phyloP scores from a whole-genome alignment of 2,888 invertebrate species.

The Tenthredo livida region DNA sequence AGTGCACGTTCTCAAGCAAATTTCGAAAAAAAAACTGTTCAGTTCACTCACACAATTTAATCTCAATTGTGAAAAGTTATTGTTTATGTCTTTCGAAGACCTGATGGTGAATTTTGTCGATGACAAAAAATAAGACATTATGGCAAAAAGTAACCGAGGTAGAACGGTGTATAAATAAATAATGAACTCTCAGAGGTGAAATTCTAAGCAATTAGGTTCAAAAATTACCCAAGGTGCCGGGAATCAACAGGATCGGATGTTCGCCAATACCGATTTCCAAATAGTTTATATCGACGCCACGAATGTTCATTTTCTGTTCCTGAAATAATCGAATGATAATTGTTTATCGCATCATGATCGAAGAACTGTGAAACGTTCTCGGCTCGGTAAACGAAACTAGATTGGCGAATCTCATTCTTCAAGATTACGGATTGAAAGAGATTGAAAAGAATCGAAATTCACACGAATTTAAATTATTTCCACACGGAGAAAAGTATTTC shows the following conservation, averaged over 20 bases:
- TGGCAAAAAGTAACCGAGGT: too few relatives aligned
- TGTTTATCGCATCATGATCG: neutral
- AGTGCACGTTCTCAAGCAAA: neutral
- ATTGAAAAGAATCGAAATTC: too few relatives aligned
- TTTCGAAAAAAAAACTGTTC: neutral
- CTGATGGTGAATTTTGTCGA: too few relatives aligned
- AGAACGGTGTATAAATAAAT: neutral
- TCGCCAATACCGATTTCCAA: slow-evolving; percentile 82
- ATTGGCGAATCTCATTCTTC: too few relatives aligned
- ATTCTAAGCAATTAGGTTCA: neutral
- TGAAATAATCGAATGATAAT: neutral
- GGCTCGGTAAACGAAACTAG: too few relatives aligned
- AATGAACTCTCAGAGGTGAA: neutral
- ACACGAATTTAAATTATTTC: too few relatives aligned
- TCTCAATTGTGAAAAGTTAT: too few relatives aligned
- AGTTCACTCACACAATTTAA: too few relatives aligned
- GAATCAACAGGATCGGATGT: slow-evolving; percentile 65
- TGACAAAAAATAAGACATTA: too few relatives aligned
- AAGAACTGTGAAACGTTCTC: neutral
- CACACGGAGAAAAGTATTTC: too few relatives aligned
- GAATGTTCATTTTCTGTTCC: slow-evolving; percentile 20
- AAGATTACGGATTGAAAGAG: too few relatives aligned
- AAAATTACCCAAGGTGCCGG: slow-evolving; percentile 15
- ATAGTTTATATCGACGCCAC: slow-evolving; percentile 79
- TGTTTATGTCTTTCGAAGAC: too few relatives aligned